Percentiles rank a stretch among this genome's conserved stretches.
These are phyloP conservation scores for Alentia gelatinosa DNA, from an alignment of 2,888 invertebrate genomes.

Conservation along the genomic window DNA sequence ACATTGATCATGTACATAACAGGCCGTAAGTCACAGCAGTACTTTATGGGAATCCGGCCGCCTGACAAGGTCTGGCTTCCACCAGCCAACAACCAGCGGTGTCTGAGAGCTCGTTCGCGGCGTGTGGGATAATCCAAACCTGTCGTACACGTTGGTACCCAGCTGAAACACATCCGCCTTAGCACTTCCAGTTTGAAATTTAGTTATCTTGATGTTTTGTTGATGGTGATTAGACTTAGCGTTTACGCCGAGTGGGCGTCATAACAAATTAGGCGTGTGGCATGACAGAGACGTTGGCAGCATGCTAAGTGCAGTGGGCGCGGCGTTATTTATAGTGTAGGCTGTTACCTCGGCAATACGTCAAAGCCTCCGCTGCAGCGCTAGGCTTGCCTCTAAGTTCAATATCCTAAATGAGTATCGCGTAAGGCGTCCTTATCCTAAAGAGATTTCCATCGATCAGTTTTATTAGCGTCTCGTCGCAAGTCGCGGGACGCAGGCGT, in stretches of 20 bases:
- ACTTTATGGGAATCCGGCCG: too few relatives aligned
- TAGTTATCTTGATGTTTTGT: neutral
- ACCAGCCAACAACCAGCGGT: too few relatives aligned
- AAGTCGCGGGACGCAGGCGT: neutral
- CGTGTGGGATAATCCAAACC: too few relatives aligned
- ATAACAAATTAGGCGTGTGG: neutral
- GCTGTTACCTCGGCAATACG: neutral
- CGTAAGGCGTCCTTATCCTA: slow-evolving; percentile 35
- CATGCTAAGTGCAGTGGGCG: neutral
- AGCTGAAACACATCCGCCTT: neutral
- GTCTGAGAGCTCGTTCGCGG: too few relatives aligned
- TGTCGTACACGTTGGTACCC: too few relatives aligned
- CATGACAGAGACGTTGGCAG: neutral
- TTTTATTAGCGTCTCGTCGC: neutral
- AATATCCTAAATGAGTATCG: slow-evolving; percentile 26
- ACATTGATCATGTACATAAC: too few relatives aligned
- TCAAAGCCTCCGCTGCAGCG: neutral
- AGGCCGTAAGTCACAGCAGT: too few relatives aligned
- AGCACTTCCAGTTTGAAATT: neutral
- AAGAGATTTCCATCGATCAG: slow-evolving; percentile 30
- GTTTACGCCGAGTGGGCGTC: neutral
- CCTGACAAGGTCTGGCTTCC: too few relatives aligned
- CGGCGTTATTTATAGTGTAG: neutral
- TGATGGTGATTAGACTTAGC: neutral
- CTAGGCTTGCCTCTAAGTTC: neutral